Conservation (phyloP, 2,113 vertebrate genomes). For the Oreocharis arfaki region DNA sequence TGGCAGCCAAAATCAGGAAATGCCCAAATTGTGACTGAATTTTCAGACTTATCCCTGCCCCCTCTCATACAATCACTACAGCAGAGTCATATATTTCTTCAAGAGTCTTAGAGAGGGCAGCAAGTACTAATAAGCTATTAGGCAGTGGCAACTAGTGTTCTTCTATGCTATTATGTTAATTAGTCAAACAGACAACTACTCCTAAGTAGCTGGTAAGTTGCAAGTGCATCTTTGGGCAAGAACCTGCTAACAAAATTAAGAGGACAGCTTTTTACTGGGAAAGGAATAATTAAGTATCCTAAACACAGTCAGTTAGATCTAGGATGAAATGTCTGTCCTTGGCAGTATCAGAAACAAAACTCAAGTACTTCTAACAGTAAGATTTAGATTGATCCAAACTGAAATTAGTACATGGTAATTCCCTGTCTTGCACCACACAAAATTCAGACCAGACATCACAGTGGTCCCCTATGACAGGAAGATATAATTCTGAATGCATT, state of each 20-base stretch:
- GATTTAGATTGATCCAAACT: background rate
- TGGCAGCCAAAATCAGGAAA: background rate
- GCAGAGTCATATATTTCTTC: background rate
- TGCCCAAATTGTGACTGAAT: background rate
- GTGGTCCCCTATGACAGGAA: background rate
- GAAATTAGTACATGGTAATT: background rate
- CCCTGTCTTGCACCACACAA: background rate
- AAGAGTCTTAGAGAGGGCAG: background rate
- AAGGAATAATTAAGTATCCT: background rate
- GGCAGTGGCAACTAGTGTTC: background rate
- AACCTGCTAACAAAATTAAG: background rate
- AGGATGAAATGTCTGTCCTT: background rate
- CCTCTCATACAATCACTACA: background rate
- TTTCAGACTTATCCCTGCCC: background rate
- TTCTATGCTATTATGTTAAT: background rate
- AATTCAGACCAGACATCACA: background rate
- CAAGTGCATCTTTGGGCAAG: background rate
- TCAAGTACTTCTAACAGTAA: background rate
- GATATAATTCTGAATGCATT: background rate
- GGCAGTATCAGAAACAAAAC: background rate
- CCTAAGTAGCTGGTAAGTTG: background rate
- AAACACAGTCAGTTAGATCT: background rate
- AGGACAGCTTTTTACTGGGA: background rate
- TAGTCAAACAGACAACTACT: background rate
- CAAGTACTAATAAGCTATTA: background rate